Conservation (phyloP, 2,888 invertebrate species). For the Amphipoea oculea region DNA sequence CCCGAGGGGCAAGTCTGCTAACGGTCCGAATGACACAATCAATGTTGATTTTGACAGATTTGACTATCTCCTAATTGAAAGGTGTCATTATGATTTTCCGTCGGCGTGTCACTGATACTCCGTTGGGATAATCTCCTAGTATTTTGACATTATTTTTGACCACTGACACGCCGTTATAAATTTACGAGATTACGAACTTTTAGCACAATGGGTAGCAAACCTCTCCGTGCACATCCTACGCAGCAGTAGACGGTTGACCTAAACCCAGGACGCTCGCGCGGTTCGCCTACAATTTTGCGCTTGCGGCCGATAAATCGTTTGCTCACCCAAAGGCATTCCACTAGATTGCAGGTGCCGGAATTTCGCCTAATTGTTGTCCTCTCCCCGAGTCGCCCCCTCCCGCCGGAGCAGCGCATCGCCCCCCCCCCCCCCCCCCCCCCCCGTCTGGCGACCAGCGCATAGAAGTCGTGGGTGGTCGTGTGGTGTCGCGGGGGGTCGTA, state of each 20-base stretch:
- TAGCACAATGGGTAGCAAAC: neutral
- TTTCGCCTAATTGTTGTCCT: conserved; percentile 71
- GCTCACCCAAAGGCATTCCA: conserved; percentile 71
- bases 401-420: neutral
- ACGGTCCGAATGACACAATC: neutral
- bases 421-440: neutral
- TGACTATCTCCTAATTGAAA: neutral
- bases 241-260: neutral
- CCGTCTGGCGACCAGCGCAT: conserved; percentile 14
- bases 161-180: neutral
- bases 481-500: conserved; percentile 27
- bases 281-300: conserved; percentile 57
- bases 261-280: conserved; percentile 1
- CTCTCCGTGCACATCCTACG: neutral
- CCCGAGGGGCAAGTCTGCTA: neutral
- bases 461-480: no score
- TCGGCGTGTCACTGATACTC: neutral
- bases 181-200: neutral
- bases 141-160: neutral
- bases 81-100: neutral
- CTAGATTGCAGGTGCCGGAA: conserved; percentile 74
- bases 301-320: conserved; percentile 67
- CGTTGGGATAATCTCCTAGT: neutral
- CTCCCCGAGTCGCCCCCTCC: conserved; percentile 24
- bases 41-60: neutral